Conservation (phyloP, 2,797 vertebrate genomes). For the Rhadinocentrus ornatus region DNA sequence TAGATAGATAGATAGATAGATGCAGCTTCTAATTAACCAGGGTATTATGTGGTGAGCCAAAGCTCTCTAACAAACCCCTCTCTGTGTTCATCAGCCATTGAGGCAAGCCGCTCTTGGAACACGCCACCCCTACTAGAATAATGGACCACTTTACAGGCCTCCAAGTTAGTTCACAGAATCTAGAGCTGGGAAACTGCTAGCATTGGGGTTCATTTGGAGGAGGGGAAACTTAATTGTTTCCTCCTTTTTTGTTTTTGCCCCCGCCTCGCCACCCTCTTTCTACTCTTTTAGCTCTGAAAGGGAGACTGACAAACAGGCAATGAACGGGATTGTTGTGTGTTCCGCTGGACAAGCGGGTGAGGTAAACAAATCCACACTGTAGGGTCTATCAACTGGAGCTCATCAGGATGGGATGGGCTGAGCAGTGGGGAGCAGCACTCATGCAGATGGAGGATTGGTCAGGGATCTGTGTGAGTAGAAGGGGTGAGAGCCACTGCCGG, state of each 20-base stretch:
- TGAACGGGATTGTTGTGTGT: constrained; percentile 85
- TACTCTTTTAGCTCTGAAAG: constrained; percentile 76
- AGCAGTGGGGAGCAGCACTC: constrained; percentile 60
- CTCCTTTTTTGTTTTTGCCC: constrained; percentile 75
- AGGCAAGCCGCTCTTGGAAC: constrained; percentile 81
- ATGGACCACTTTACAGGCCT: constrained; percentile 84
- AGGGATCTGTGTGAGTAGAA: constrained; percentile 35
- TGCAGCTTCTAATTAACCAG: constrained; percentile 81
- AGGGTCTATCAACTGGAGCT: constrained; percentile 64
- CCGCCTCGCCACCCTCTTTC: constrained; percentile 30
- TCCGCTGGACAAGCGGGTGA: constrained; percentile 78
- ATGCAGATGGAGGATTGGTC: constrained; percentile 56
- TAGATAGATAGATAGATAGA: constrained; percentile 72
- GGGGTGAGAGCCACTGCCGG: constrained; percentile 35
- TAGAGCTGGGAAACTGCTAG: constrained; percentile 84
- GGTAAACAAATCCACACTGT: constrained; percentile 80
- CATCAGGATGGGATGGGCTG: constrained; percentile 58
- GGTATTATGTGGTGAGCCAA: constrained; percentile 78
- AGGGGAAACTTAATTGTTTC: constrained; percentile 83
- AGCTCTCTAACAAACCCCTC: constrained; percentile 78
- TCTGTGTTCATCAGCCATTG: constrained; percentile 82
- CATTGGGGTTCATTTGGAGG: constrained; percentile 75
- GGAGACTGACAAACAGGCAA: constrained; percentile 82
- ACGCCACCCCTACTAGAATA: constrained; percentile 81
- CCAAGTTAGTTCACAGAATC: constrained; percentile 84